Evolutionary conservation across 1,140 invertebrate genomes (phyloP).

Genomic region (Homarus americanus): DNA sequence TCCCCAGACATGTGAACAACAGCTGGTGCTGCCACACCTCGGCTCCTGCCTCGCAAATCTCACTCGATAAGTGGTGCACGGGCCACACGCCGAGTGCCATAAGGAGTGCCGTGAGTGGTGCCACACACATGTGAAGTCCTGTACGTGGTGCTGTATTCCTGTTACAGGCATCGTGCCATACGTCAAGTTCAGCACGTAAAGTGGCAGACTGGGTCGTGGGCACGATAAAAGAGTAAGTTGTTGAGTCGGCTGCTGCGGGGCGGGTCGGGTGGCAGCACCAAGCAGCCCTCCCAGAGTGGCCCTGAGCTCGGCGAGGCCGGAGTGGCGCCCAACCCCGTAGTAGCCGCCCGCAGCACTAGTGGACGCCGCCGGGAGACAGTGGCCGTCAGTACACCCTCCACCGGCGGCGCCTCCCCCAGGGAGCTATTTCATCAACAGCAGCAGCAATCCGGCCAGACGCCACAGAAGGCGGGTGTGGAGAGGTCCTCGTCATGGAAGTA

Average conservation of each 20-base stretch:
- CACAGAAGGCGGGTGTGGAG: constrained; percentile 59
- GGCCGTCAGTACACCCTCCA: constrained; percentile 52
- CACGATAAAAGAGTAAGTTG: constrained; percentile 68
- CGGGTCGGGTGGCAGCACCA: constrained; percentile 63
- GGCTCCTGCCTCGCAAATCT: not conserved
- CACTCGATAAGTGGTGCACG: not conserved
- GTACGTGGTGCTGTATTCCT: not conserved
- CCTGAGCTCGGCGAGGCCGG: constrained; percentile 56
- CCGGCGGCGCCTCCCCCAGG: constrained; percentile 24
- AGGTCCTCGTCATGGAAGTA: constrained; percentile 66
- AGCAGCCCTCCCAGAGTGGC: constrained; percentile 18
- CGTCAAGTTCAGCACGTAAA: too few relatives aligned
- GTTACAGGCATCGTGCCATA: too few relatives aligned
- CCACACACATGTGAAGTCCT: not conserved
- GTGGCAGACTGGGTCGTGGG: not conserved
- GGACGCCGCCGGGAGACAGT: constrained; percentile 62
- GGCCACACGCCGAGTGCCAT: not conserved
- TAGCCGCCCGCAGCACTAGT: constrained; percentile 46
- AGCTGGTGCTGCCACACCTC: not conserved
- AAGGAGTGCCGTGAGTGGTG: not conserved
- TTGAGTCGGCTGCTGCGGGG: constrained; percentile 58
- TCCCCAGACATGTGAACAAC: not conserved
- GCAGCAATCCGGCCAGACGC: constrained; percentile 16
- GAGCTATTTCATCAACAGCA: constrained; percentile 49
- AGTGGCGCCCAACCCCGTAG: constrained; percentile 58